Evolutionary conservation across 2,113 vertebrate species (phyloP).

Genomic region (Mesoclemmys tuberculata): DNA sequence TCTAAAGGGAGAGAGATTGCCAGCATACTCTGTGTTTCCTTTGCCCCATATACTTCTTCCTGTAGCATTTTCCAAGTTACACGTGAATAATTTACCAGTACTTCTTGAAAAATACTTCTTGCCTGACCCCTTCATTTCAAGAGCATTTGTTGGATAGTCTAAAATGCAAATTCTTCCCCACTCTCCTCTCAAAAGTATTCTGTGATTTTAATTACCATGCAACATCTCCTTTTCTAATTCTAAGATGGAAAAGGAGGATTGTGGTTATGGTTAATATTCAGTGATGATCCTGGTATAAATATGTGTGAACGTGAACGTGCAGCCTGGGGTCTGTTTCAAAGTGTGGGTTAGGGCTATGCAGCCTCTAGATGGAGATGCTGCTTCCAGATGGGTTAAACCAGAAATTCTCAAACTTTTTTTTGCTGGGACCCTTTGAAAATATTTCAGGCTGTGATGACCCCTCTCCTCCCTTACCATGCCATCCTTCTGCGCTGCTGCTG

Average conservation of each 20-base stretch:
- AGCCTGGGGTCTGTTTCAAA: background rate
- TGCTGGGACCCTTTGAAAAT: too few relatives aligned
- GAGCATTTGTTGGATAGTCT: background rate
- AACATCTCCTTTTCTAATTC: background rate
- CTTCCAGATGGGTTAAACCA: background rate
- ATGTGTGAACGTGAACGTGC: background rate
- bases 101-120: too few relatives aligned
- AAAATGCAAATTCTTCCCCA: background rate
- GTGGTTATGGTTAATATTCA: background rate
- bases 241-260: background rate
- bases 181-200: background rate
- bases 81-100: background rate
- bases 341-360: background rate
- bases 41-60: background rate
- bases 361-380: background rate
- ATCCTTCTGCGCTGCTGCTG: too few relatives aligned
- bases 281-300: background rate
- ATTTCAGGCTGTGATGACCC: too few relatives aligned
- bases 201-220: background rate
- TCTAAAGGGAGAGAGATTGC: background rate
- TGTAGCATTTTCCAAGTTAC: background rate
- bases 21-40: background rate
- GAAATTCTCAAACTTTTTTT: too few relatives aligned
- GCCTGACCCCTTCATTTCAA: too few relatives aligned
- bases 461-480: too few relatives aligned